A percentile compares a stretch with the other conserved stretches of the same genome.
Conservation (phyloP, 2,888 invertebrate species). For the Ophraella communa region DNA sequence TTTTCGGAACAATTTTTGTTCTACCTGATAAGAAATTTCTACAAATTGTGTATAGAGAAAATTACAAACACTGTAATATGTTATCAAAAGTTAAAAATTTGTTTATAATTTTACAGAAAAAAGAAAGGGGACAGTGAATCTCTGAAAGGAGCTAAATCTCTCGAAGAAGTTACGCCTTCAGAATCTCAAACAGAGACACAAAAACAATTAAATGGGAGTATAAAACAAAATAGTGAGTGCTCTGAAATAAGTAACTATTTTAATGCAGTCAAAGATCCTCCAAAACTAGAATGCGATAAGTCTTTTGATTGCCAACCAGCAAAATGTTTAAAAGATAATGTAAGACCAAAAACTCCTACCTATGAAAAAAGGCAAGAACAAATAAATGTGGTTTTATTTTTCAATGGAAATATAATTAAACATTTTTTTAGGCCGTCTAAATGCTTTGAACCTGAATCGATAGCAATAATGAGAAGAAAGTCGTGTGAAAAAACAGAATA, state of each 20-base stretch:
- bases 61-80: too few relatives aligned
- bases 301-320: constrained; percentile 27
- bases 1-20: too few relatives aligned
- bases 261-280: constrained; percentile 43
- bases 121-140: constrained; percentile 44
- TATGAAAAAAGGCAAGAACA: constrained; percentile 44
- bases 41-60: too few relatives aligned
- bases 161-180: constrained; percentile 19
- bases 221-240: constrained; percentile 33
- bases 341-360: constrained; percentile 41
- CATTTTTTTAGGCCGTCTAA: constrained; percentile 6
- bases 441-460: constrained; percentile 45
- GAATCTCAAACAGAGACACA: constrained; percentile 38
- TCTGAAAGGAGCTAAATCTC: constrained; percentile 42
- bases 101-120: constrained; percentile 37
- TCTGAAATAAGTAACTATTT: constrained; percentile 43
- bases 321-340: constrained; percentile 30
- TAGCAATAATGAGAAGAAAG: constrained; percentile 54
- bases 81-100: too few relatives aligned
- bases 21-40: too few relatives aligned
- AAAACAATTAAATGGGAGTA: constrained; percentile 42
- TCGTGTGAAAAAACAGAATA: constrained; percentile 48
- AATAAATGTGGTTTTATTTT: not conserved
- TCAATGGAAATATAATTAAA: not conserved
- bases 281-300: constrained; percentile 38